Evolutionary conservation across 2,113 vertebrate species (phyloP), one percentile per base, ranked within the genome.

Genomic region (Strix uralensis): DNA sequence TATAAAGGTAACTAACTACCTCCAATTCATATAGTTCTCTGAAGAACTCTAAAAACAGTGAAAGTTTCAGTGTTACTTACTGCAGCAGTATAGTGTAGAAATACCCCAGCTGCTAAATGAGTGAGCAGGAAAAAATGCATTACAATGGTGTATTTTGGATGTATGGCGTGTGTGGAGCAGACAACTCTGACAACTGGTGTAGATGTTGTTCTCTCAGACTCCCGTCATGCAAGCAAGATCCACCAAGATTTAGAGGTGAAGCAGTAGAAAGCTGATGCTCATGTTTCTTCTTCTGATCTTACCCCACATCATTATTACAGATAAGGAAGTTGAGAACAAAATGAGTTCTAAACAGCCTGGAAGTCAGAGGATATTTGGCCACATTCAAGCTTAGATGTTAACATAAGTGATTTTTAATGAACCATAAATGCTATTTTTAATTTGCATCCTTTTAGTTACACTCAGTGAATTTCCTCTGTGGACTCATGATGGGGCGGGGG

Each of bases 381-480:
- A 30, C 15, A 32, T 87, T 96, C 52, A 81, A 59, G 36, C 61
- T 86, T 72, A 77, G 71, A 82, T 83, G 57, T 79, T 79, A 85
- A 72, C 38, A 32, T 82, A 85, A 97, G 54, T 88, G 88, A 90
- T 92, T 93, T 96, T 95, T 92, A 93, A 92, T 90, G 91, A 93
- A 88, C 40, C n/a, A 58, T 90, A 70, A 86, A 82, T 26, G 21
- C 9, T 88, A 77, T 82, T 92, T 93, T 93, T 78, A 82, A 93
- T 92, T 93, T 90, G 32, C 19, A 54, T 88, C 6, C 6, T 90
- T 94, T 92, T 90, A 90, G 86, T 94, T 92, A 77, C 54, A 69
- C 4, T 52, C 74, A 70, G 11, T 88, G 59, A 92, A 86, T 58
- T 86, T 85, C 38, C 54, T 91, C 49, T 66, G 58, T 73, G 75